Evolutionary conservation across 2,888 invertebrate species (phyloP).

Genomic region (Bhutanitis thaidina): DNA sequence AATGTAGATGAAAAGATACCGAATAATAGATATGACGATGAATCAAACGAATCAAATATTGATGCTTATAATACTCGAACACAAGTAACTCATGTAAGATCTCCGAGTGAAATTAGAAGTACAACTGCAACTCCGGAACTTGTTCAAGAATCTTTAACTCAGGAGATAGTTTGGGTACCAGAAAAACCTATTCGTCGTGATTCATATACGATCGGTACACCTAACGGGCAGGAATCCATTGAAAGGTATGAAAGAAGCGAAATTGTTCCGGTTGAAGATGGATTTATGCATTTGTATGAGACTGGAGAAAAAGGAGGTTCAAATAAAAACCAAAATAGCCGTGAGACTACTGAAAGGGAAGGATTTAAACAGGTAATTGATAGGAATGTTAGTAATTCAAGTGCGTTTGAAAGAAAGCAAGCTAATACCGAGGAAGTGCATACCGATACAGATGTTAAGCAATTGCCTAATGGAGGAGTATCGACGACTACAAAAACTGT

Average conservation of each 20-base stretch:
- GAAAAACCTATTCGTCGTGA: conserved; percentile 61
- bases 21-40: conserved; percentile 26
- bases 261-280: conserved; percentile 60
- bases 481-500: conserved; percentile 66
- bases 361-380: conserved; percentile 59
- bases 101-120: conserved; percentile 56
- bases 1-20: conserved; percentile 25
- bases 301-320: conserved; percentile 53
- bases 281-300: conserved; percentile 46
- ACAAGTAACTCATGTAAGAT: conserved; percentile 57
- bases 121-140: conserved; percentile 63
- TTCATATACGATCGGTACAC: conserved; percentile 68
- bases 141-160: conserved; percentile 56
- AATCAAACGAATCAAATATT: conserved; percentile 25
- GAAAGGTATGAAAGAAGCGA: conserved; percentile 59
- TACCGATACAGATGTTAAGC: conserved; percentile 59
- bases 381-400: conserved; percentile 49
- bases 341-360: conserved; percentile 48
- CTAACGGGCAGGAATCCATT: conserved; percentile 47
- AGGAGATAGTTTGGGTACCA: conserved; percentile 69
- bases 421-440: conserved; percentile 57
- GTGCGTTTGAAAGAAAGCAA: conserved; percentile 56
- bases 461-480: conserved; percentile 61
- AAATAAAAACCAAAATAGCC: conserved; percentile 46
- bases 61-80: conserved; percentile 38